Evolutionary conservation across 2,797 vertebrate species (phyloP).

Genomic region (Prunella strophiata): DNA sequence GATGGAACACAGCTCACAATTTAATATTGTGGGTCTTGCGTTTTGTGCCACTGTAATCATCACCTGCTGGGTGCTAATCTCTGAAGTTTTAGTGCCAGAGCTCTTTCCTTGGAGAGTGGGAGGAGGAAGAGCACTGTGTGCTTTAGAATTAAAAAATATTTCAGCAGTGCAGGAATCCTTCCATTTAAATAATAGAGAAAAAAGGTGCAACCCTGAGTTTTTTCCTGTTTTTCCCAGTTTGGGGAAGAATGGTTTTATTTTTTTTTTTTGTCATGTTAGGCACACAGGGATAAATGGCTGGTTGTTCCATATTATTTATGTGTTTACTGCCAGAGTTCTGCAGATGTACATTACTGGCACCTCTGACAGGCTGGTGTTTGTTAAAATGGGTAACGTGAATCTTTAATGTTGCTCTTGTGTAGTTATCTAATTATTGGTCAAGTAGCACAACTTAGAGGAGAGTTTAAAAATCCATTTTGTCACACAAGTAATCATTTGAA

Average conservation of each 20-base stretch:
- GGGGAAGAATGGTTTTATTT: background rate
- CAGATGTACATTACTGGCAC: background rate
- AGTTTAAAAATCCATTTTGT: constrained; percentile 20
- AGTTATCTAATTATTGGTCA: constrained; percentile 37
- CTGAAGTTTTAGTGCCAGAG: background rate
- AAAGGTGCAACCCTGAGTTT: background rate
- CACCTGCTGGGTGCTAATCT: background rate
- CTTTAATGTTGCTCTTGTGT: background rate
- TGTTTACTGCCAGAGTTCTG: background rate
- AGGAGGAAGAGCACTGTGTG: background rate
- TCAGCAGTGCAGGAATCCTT: background rate
- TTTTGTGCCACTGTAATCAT: background rate
- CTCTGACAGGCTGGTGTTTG: constrained; percentile 18
- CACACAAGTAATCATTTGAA: constrained; percentile 15
- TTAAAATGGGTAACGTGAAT: background rate
- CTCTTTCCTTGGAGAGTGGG: background rate
- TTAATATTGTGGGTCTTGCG: fast-evolving
- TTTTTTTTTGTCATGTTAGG: background rate
- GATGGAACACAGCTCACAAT: fast-evolving
- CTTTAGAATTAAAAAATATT: background rate
- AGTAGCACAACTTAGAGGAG: background rate
- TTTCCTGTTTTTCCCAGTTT: fast-evolving
- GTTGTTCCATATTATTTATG: background rate
- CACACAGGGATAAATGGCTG: background rate
- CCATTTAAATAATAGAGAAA: background rate